A percentile compares a stretch with the other conserved stretches of the same genome.
These are phyloP conservation scores for Erethizon dorsatum DNA, from an alignment of 2,797 vertebrate genomes.

Conservation along the genomic window DNA sequence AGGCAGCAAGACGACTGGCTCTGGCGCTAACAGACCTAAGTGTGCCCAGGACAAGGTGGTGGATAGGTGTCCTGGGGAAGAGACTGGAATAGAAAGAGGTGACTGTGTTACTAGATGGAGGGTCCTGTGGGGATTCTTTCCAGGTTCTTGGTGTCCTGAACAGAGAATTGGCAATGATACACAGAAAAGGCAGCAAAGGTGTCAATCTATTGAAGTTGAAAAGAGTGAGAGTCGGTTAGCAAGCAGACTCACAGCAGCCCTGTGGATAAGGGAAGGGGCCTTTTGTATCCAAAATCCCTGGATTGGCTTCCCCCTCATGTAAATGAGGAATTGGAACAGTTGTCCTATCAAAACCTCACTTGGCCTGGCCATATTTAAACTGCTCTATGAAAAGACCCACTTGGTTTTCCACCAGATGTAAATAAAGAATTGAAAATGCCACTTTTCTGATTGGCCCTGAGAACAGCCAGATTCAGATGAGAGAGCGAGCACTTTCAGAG, in stretches of 20 bases:
- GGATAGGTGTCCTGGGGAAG: neutral
- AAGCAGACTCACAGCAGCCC: neutral
- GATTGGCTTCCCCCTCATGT: neutral
- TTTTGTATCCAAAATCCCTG: neutral
- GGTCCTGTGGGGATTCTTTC: neutral
- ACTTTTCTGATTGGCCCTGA: neutral
- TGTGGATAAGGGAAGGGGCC: neutral
- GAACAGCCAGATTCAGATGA: neutral
- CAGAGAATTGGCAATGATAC: neutral
- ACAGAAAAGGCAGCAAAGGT: neutral
- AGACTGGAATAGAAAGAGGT: neutral
- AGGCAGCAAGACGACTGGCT: neutral
- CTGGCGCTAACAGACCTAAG: neutral
- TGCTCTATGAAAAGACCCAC: neutral
- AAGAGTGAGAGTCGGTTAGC: neutral
- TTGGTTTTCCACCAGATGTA: neutral
- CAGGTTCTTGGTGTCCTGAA: neutral
- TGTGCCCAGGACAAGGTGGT: neutral
- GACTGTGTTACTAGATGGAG: neutral
- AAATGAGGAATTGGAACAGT: neutral
- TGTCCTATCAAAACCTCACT: neutral
- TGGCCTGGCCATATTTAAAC: neutral
- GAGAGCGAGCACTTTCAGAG: neutral
- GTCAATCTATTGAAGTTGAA: neutral
- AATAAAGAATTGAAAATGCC: neutral